Base-by-base conservation (phyloP, 2,888 invertebrate genomes). In the Itoplectis maculator region DNA sequence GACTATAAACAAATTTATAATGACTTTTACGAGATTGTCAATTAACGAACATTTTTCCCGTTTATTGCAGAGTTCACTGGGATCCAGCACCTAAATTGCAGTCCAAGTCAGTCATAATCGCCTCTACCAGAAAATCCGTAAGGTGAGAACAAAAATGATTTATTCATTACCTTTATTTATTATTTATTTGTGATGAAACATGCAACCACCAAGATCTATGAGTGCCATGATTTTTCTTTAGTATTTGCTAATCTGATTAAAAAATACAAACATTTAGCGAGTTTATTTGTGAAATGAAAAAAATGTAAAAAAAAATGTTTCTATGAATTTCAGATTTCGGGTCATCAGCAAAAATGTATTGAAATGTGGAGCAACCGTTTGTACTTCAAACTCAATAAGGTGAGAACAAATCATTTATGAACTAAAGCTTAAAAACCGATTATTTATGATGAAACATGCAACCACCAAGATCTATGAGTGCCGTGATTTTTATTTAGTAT, bases 191-290 rank as follows among this genome's bases (percentile, higher is more conserved):
- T 85, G 84, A 87, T 86, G 86, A 86, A 80, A 82, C 73, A 59
- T 79, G 51, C 79, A 79, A 84, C 87, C 86, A 87, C 87, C 87
- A 87, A 87, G 86, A 87, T 87, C 87, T 86, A 80, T 87, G 87
- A 88, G 8, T 84, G 88, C 86, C 86, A 49, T 87, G 87, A 88
- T 87, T 88, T 75, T 79, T 66, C 68, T 29, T 29, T 45, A 79
- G 86, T 88, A 88, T 88, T 87, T 88, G 88, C 86, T 88, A 88
- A 84, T 29, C 87, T 88, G 88, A 88, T 40, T 40, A 29, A 20
- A 0, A 47, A 68, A 11, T 23, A 23, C 0, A 37, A 13, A 8
- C 18, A 66, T 54, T 40, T 65, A 20, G 35, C 15, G 0, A 11
- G 0, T 6, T 6, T 20, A 6, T 11, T 7, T 63, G 23, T 29